Percentiles rank a stretch among this genome's conserved stretches.
phyloP scores from a whole-genome alignment of 2,797 vertebrate species.

The Lagodon rhomboides region DNA sequence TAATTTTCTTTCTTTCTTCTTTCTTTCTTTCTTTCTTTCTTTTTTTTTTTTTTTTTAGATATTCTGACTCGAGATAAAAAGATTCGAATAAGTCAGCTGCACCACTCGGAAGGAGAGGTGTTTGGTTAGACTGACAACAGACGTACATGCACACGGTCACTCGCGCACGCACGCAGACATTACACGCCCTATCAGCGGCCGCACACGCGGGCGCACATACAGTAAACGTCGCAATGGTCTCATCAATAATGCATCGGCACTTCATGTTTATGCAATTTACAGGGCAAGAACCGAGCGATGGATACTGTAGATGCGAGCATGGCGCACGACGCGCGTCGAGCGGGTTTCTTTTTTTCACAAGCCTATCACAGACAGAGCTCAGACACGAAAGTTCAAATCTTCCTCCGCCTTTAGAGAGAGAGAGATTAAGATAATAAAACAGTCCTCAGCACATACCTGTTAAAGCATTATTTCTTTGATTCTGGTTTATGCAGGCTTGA shows the following conservation, averaged over 20 bases:
- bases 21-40: too few relatives aligned
- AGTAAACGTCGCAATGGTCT: slow-evolving; percentile 79
- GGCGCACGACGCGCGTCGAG: slow-evolving; percentile 27
- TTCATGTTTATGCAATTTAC: slow-evolving; percentile 94
- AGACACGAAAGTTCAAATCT: slow-evolving; percentile 55
- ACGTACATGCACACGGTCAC: slow-evolving; percentile 22
- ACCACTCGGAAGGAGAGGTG: slow-evolving; percentile 39
- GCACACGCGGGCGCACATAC: slow-evolving; percentile 48
- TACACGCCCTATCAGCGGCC: slow-evolving; percentile 35
- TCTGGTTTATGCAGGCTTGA: slow-evolving; percentile 88
- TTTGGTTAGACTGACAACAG: slow-evolving; percentile 51
- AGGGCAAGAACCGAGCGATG: slow-evolving; percentile 77
- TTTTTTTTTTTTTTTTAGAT: not conserved
- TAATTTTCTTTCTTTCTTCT: too few relatives aligned
- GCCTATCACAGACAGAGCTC: slow-evolving; percentile 50
- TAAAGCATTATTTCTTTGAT: slow-evolving; percentile 79
- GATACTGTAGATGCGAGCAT: slow-evolving; percentile 68
- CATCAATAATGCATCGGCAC: slow-evolving; percentile 94
- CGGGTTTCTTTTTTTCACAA: slow-evolving; percentile 28
- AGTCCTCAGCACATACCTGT: slow-evolving; percentile 84
- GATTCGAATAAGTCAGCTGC: slow-evolving; percentile 33
- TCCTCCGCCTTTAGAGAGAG: slow-evolving; percentile 46
- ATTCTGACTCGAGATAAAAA: slow-evolving; percentile 15
- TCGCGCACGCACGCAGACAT: slow-evolving; percentile 22
- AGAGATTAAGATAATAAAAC: slow-evolving; percentile 68